Conservation (phyloP, 2,113 vertebrate genomes). For the Otus sunia region DNA sequence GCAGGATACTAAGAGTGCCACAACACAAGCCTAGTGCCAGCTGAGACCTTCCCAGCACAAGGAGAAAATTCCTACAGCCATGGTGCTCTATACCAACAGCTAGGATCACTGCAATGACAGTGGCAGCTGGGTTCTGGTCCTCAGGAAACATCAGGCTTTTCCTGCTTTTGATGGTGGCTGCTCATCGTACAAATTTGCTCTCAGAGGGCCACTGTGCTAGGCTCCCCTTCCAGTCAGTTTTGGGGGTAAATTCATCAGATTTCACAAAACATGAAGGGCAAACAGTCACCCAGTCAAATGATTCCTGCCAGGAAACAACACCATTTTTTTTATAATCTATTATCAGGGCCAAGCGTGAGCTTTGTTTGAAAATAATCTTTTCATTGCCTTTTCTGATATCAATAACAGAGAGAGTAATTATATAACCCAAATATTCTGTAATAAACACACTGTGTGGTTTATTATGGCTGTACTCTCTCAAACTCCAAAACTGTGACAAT, state of each 20-base stretch:
- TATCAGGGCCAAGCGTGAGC: background rate
- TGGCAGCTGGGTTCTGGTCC: background rate
- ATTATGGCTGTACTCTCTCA: background rate
- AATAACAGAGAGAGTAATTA: background rate
- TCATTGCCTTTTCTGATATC: background rate
- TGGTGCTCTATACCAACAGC: background rate
- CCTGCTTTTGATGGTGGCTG: background rate
- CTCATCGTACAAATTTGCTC: background rate
- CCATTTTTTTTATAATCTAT: background rate
- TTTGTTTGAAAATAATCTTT: background rate
- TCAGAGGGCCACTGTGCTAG: background rate
- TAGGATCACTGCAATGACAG: background rate
- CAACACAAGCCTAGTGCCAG: background rate
- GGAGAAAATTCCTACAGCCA: background rate
- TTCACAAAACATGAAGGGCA: background rate
- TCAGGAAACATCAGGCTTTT: background rate
- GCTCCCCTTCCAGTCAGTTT: background rate
- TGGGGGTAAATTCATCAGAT: background rate
- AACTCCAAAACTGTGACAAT: background rate
- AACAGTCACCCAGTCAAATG: background rate
- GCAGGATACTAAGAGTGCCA: background rate
- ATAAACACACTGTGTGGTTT: background rate
- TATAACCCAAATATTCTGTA: background rate
- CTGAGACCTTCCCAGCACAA: background rate
- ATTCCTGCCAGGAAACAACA: background rate